Evolutionary conservation across 2,888 invertebrate species (phyloP).

Genomic region (Elysia crispata): DNA sequence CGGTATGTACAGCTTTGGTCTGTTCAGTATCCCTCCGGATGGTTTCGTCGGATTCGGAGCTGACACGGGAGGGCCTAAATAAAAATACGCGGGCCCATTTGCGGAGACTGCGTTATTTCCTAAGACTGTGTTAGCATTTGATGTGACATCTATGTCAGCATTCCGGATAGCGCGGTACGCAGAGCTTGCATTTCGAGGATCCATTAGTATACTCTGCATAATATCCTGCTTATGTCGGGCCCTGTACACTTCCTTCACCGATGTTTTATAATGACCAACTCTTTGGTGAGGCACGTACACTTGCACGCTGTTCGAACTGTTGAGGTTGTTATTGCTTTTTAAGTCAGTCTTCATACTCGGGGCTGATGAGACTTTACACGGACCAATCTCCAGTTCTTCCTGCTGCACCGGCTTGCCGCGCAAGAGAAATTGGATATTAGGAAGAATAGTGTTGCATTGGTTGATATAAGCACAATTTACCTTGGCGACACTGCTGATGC

Average conservation of each 20-base stretch:
- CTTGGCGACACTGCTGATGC: not conserved
- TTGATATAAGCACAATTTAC: not conserved
- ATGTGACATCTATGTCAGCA: not conserved
- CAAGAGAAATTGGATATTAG: slow-evolving; percentile 48
- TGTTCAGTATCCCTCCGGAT: not conserved
- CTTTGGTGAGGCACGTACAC: not conserved
- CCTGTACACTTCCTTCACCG: slow-evolving; percentile 27
- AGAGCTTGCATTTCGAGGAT: not conserved
- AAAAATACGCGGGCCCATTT: not conserved
- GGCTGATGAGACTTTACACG: not conserved
- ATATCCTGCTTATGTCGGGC: not conserved
- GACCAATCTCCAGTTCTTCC: not conserved
- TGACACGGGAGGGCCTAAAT: slow-evolving; percentile 9
- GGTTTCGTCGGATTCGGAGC: not conserved
- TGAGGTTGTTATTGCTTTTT: too few relatives aligned
- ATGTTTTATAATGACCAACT: slow-evolving; percentile 37
- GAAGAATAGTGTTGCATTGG: slow-evolving; percentile 2
- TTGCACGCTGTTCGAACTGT: too few relatives aligned
- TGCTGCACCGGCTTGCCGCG: slow-evolving; percentile 42
- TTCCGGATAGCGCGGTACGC: slow-evolving; percentile 9
- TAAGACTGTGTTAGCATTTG: too few relatives aligned
- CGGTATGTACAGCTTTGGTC: not conserved
- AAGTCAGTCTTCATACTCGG: too few relatives aligned
- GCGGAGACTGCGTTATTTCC: not conserved
- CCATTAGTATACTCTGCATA: not conserved